Conservation (phyloP, 2,797 vertebrate genomes). For the Microtus agrestis region DNA sequence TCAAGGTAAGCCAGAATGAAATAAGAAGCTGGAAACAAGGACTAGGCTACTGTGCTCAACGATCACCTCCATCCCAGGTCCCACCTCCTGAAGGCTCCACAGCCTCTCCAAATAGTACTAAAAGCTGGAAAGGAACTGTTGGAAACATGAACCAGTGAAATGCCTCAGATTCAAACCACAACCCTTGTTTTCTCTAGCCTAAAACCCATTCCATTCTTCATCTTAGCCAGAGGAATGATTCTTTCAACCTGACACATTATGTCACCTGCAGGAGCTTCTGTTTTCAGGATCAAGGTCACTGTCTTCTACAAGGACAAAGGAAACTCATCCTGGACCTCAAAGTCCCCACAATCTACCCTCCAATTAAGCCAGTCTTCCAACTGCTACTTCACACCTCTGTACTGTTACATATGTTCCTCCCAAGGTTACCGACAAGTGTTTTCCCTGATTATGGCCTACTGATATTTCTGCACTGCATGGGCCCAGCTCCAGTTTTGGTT, state of each 20-base stretch:
- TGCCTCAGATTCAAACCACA: neutral
- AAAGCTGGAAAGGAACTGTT: neutral
- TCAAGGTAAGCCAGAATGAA: neutral
- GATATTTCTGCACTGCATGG: no score
- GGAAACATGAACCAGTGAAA: neutral
- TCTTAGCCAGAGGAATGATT: neutral
- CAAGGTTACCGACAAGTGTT: neutral
- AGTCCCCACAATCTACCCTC: neutral
- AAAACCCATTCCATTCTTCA: neutral
- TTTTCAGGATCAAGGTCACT: neutral
- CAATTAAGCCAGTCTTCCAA: neutral
- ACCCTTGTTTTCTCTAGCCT: neutral
- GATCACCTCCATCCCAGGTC: neutral
- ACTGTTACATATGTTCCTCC: neutral
- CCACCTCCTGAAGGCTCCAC: neutral
- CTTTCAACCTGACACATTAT: neutral
- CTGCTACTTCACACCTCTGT: neutral
- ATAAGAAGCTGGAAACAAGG: neutral
- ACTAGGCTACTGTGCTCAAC: neutral
- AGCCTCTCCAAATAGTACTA: neutral
- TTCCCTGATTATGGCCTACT: neutral
- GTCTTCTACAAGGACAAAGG: neutral
- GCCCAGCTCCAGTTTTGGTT: neutral
- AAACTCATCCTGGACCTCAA: neutral
- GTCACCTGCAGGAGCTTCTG: neutral